Conservation (phyloP, 2,888 invertebrate species). For the Sarcophaga rosellei region DNA sequence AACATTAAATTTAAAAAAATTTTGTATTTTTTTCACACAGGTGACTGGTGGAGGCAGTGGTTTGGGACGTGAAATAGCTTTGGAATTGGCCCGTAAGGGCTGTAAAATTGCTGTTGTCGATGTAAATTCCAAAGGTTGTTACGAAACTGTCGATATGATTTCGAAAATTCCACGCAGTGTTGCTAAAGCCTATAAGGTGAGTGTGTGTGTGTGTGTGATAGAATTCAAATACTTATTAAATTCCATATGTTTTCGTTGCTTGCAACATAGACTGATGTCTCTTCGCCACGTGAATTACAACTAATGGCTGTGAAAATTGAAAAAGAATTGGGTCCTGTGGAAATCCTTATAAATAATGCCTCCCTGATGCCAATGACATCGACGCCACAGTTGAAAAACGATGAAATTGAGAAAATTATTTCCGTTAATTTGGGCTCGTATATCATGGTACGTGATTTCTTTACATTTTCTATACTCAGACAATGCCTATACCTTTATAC, state of each 20-base stretch:
- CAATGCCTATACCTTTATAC: background rate
- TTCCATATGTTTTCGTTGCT: background rate
- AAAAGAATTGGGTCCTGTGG: constrained; percentile 80
- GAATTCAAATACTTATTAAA: too few relatives aligned
- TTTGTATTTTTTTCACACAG: constrained; percentile 71
- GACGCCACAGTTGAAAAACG: constrained; percentile 78
- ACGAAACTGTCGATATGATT: constrained; percentile 78
- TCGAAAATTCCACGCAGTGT: constrained; percentile 77
- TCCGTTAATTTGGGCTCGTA: constrained; percentile 81
- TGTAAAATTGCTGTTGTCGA: constrained; percentile 81
- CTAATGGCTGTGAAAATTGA: constrained; percentile 78
- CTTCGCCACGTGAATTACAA: constrained; percentile 78
- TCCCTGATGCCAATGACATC: constrained; percentile 81
- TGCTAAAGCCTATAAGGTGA: constrained; percentile 79
- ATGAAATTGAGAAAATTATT: constrained; percentile 80
- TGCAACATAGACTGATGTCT: constrained; percentile 78
- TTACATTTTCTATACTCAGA: constrained; percentile 21
- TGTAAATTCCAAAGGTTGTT: constrained; percentile 79
- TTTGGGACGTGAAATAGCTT: constrained; percentile 81
- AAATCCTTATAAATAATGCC: constrained; percentile 82
- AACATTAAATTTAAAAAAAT: background rate
- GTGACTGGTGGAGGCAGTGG: constrained; percentile 82
- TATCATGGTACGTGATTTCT: constrained; percentile 78
- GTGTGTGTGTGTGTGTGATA: background rate
- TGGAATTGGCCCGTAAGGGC: constrained; percentile 80